phyloP scores from a whole-genome alignment of 2,797 vertebrate genomes.

The Selene dorsalis region DNA sequence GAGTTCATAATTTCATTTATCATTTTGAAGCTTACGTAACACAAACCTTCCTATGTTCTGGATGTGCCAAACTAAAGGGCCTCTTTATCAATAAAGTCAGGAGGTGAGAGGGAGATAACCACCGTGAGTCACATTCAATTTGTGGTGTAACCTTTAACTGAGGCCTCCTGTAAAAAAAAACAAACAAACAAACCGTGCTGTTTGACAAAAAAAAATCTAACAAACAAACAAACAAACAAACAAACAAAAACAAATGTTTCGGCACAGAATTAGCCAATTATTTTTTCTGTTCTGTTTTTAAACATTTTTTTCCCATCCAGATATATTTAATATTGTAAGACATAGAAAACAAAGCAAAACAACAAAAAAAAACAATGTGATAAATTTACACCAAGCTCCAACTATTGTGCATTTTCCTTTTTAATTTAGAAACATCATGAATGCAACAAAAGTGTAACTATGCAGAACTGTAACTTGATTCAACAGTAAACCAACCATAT shows the following conservation, averaged over 20 bases:
- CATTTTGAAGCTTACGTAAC: slow-evolving; percentile 18
- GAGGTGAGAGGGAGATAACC: slow-evolving; percentile 52
- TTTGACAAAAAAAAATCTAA: not conserved
- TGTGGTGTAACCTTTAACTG: not conserved
- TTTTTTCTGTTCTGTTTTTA: not conserved
- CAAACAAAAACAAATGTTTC: not conserved
- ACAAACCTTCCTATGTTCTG: slow-evolving; percentile 20
- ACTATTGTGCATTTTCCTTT: slow-evolving; percentile 38
- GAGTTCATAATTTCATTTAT: slow-evolving; percentile 30
- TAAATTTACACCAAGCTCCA: not conserved
- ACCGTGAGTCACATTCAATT: not conserved
- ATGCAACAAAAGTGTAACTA: slow-evolving; percentile 51
- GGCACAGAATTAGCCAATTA: not conserved
- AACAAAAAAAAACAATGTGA: not conserved
- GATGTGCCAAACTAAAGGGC: slow-evolving; percentile 19
- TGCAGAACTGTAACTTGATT: slow-evolving; percentile 28
- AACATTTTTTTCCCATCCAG: no score
- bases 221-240: not conserved
- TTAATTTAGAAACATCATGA: slow-evolving; percentile 73
- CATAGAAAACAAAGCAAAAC: not conserved
- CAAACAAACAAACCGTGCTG: not conserved
- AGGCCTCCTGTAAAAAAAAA: not conserved
- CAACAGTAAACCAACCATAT: slow-evolving; percentile 54
- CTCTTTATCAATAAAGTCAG: slow-evolving; percentile 68
- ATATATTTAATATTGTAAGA: not conserved